A percentile compares a stretch with the other conserved stretches of the same genome.
Conservation (phyloP, 2,888 invertebrate species). For the Thysanoteuthis rhombus region DNA sequence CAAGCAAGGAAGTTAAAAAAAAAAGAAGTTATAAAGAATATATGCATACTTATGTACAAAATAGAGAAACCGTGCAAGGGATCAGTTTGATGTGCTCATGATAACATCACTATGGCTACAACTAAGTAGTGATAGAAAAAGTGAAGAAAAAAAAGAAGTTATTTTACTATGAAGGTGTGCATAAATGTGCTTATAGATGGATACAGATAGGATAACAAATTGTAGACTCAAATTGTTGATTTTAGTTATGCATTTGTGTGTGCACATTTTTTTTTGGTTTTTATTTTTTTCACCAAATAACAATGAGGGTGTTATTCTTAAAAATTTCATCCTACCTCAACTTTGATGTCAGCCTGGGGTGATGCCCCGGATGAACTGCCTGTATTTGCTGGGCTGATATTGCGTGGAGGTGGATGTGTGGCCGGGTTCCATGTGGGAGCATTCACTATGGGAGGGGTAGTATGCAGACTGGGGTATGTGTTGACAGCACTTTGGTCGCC, state of each 20-base stretch:
- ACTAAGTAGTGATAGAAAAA: background rate
- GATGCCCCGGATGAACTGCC: slow-evolving; percentile 40
- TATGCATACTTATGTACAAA: too few relatives aligned
- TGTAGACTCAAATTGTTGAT: background rate
- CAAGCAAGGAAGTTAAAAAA: too few relatives aligned
- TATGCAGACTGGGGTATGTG: slow-evolving; percentile 35
- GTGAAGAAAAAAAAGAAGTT: background rate
- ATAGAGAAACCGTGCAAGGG: too few relatives aligned
- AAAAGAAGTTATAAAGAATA: too few relatives aligned
- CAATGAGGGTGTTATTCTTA: background rate
- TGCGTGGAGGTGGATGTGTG: slow-evolving; percentile 39
- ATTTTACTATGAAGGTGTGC: background rate
- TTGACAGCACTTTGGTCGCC: slow-evolving; percentile 39
- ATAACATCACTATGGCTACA: background rate
- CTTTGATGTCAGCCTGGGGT: slow-evolving; percentile 38
- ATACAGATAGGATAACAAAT: background rate
- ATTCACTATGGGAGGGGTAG: slow-evolving; percentile 43
- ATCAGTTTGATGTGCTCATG: too few relatives aligned
- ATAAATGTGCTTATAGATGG: background rate
- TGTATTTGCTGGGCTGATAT: slow-evolving; percentile 44
- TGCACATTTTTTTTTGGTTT: background rate
- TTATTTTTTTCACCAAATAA: background rate
- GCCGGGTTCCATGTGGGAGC: slow-evolving; percentile 44
- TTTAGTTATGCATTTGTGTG: background rate
- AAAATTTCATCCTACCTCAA: slow-evolving; percentile 34